Base-by-base conservation (phyloP, 2,797 vertebrate genomes). In the Ispidina lecontei region DNA sequence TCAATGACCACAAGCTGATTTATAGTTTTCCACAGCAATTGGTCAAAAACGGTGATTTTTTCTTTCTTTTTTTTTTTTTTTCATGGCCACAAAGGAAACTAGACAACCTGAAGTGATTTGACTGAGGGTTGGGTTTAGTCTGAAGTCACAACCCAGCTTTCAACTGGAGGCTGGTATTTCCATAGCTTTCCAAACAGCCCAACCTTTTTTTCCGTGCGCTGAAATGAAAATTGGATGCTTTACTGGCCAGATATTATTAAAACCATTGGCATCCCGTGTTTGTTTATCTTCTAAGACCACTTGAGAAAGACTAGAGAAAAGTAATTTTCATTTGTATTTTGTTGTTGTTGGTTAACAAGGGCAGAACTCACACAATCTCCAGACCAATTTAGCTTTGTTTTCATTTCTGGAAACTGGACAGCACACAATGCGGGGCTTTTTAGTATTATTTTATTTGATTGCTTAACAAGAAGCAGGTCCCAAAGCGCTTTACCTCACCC, bases 1-100 rank as follows among this genome's bases (percentile, higher is more conserved):
- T 91, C 88, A 92, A 44, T 93, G 88, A 90, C 91, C 90, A 51
- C 23, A 49, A 65, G 35, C 88, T 96, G 93, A 96, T 96, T 93
- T 94, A 96, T 95, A 65, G 95, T 79, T 92, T 88, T 92, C 60
- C 71, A 72, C 2, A 4, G 86, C 91, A 94, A 69, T 74, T 90
- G 90, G 80, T 92, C 93, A 94, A 91, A 95, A 95, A 0, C 64
- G 54, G 71, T 77, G 80, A 79, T 84, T 93, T 96, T 92, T 93
- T 21, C n/a, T n/a, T 47, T 23, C 12, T 23, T 13, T 7, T 13
- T 23, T 47, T 47, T 49, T 26, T 49, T 49, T 47, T 14, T 49
- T 47, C 37, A 39, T 39, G 85, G 77, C 74, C 84, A 88, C 90
- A 93, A 88, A 92, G 83, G 83, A 91, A 94, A 44, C 68, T 70